Base-by-base conservation (phyloP, 2,888 invertebrate species). In the Steromphala cineraria region DNA sequence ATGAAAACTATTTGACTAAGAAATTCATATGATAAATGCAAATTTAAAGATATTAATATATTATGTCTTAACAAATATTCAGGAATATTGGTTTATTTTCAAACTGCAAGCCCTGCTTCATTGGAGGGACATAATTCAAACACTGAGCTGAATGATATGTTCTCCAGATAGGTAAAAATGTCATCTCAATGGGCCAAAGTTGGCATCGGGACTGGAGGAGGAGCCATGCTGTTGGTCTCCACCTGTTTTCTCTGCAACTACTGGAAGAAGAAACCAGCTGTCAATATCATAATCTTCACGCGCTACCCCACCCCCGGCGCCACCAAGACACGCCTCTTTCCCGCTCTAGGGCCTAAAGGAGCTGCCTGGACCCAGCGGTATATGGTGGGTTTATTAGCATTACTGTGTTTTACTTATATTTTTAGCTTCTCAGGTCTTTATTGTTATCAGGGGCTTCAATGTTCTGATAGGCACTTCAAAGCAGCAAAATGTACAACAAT, bases 291-390 rank as follows among this genome's bases (percentile, higher is more conserved):
- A 28, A 80, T 89, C 7, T 87, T 89, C 67, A 86, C 87, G 5
- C 83, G 89, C 7, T 89, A 87, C 78, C 89, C 89, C 0, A 71
- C 75, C n/a, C 82, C 88, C 13, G 89, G 89, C 1, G 84, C 84
- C 40, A 86, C 88, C 8, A 89, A 89, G 79, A 89, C 88, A 8
- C 82, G 88, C 17, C 75, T 89, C n/a, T 85, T 87, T 21, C 87
- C 88, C 0, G 76, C 71, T 2, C 55, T 89, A 15, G 88, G 88
- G 13, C 71, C 81, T 10, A 78, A 79, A 21, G 87, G 86, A 40
- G 89, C 89, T 5, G 83, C 88, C 2, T 79, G 80, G 56, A 76
- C 82, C n/a, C 89, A 89, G 79, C 83, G 86, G 0, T 79, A 74
- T 21, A 88, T 89, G 88, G 88, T 89, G 77, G 74, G 74, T 46